Base-by-base conservation (phyloP, 2,113 vertebrate genomes). In the Pomatorhinus ruficollis region DNA sequence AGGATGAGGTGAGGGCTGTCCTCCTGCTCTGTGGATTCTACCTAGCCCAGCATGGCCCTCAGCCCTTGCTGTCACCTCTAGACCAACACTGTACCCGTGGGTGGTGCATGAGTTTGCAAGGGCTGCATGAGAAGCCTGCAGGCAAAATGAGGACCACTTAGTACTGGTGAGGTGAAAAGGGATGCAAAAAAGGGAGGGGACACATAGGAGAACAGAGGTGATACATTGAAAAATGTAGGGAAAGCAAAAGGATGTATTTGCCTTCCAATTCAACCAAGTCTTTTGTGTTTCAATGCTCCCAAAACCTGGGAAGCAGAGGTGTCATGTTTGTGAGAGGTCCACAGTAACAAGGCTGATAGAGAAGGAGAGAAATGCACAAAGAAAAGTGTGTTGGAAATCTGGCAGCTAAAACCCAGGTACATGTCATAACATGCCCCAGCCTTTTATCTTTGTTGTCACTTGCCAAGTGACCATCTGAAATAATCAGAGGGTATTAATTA, bases 381-480 rank as follows among this genome's bases (percentile, higher is more conserved):
- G 21, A 57, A 30, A 72, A 86, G 4, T 11, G 4, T 49, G 5
- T 19, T 83, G 53, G 53, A 85, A 89, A 63, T 25, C 13, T 25
- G 14, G 39, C 28, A 70, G 57, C 40, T 49, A 89, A 82, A 84
- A 63, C 9, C 0, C 20, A 75, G n/a, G 57, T 85, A 72, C 2
- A 0, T 13, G 24, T 44, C 57, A 65, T 22, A 64, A 53, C 37
- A 21, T 13, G 83, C 27, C 33, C 1, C 3, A 78, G 30, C 25
- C 63, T 66, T 84, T 96, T 82, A 60, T 81, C 90, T 95, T 90
- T 42, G 45, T 24, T 89, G 44, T 71, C 57, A 40, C 54, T 90
- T 85, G 79, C 52, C 76, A 83, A 92, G 61, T 85, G 87, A 85
- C 89, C 60, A 39, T 89, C 88, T 91, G 64, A 95, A 95, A 89